Conservation (phyloP, 2,797 vertebrate species). For the Tokudaia tokunoshimensis region DNA sequence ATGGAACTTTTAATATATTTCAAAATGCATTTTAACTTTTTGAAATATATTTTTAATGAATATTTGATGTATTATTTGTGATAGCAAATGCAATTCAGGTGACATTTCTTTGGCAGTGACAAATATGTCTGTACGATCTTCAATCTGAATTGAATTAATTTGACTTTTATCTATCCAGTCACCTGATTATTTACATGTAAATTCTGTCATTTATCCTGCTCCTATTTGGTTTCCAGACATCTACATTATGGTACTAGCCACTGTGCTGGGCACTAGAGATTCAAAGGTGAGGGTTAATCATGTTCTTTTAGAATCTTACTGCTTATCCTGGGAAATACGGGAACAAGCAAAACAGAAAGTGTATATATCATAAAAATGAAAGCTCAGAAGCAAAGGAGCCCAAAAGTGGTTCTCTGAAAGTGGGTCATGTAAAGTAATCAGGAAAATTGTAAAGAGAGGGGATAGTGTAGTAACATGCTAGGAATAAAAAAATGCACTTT, state of each 20-base stretch:
- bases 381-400: background rate
- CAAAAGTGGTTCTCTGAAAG: background rate
- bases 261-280: background rate
- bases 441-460: background rate
- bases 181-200: background rate
- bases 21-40: slow-evolving; percentile 36
- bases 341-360: background rate
- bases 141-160: background rate
- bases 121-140: slow-evolving; percentile 1
- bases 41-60: slow-evolving; percentile 58
- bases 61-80: slow-evolving; percentile 32
- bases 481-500: background rate
- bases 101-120: background rate
- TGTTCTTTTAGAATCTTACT: slow-evolving; percentile 2
- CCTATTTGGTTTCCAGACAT: background rate
- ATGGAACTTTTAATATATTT: slow-evolving; percentile 44
- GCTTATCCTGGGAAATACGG: background rate
- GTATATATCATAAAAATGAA: background rate
- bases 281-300: background rate
- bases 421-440: background rate
- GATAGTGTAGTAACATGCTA: background rate
- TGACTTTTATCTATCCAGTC: background rate
- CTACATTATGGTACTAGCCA: background rate
- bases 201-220: slow-evolving; percentile 6
- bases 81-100: slow-evolving; percentile 24